A percentile compares a stretch with the other conserved stretches of the same genome.
These are phyloP conservation scores for Lutraria lutraria DNA, from an alignment of 2,888 invertebrate species.

Conservation along the genomic window DNA sequence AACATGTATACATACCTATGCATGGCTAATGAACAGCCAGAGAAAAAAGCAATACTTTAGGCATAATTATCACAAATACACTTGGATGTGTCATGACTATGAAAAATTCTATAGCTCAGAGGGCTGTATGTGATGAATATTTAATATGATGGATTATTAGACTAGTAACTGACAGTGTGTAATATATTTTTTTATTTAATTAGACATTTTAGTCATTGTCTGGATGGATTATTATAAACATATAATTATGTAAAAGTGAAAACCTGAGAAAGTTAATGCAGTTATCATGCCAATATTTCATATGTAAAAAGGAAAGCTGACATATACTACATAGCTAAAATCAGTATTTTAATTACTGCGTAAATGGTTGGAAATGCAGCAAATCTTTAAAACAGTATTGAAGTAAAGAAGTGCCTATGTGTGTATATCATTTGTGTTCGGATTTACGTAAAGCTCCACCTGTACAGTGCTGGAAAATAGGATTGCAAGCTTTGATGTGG, in stretches of 20 bases:
- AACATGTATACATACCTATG: neutral
- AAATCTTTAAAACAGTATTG: neutral
- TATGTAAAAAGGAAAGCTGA: neutral
- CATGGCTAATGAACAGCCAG: neutral
- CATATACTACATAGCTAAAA: neutral
- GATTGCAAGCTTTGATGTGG: too few species aligned
- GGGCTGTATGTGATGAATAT: neutral
- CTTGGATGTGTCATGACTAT: neutral
- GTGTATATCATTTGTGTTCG: neutral
- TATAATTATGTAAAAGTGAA: neutral
- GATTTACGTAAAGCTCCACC: too few species aligned
- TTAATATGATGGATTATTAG: neutral
- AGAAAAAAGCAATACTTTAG: neutral
- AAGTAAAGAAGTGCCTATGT: neutral
- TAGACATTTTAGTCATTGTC: neutral
- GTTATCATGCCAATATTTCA: neutral
- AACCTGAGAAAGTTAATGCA: neutral
- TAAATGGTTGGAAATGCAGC: neutral
- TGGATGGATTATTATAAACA: slow-evolving; percentile 1
- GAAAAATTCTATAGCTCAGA: neutral
- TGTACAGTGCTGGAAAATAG: too few species aligned
- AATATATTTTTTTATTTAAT: neutral
- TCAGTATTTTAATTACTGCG: neutral
- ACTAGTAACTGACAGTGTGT: neutral
- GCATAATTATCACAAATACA: slow-evolving; percentile 3